Base-by-base conservation (phyloP, 2,888 invertebrate species). In the Lepidochrysops patricia region DNA sequence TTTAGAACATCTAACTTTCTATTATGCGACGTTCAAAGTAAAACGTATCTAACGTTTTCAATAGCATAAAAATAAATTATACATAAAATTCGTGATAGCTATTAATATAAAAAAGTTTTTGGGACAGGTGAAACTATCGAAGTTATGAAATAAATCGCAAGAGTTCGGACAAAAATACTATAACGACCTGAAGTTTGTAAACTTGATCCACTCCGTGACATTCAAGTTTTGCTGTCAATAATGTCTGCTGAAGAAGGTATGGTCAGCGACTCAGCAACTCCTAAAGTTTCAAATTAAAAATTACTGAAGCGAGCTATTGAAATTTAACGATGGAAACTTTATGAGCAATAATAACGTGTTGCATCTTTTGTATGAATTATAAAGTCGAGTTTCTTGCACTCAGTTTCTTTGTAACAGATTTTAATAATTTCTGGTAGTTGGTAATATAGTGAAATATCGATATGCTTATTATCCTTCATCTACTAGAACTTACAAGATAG, bases 201-300 rank as follows among this genome's bases (percentile, higher is more conserved):
- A 61, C 58, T 62, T 58, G 60, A 61, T 62, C 64, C 65, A 63
- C 63, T 64, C 49, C 62, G 67, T 70, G 68, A 68, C 66, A 70
- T 62, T 67, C 64, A 71, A 74, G 68, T 73, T 73, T 67, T 64
- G 65, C 69, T 70, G 72, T 69, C 74, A 73, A 74, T 74, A 72
- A 73, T 64, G 66, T 65, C 59, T 49, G 49, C 57, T 56, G 52
- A 52, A 66, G 62, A 50, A 65, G 60, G 62, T 58, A 64, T 64
- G 63, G 62, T 64, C 66, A 66, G 62, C 63, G 62, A 60, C 48
- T 64, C 66, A 66, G 62, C 63, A 63, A 60, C 48, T 52, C 60
- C 57, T 34, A 13, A 25, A 49, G 50, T 13, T 15, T 35, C 4
- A 50, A 19, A 35, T 52, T 54, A 54, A 32, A 54, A 54, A 15